Evolutionary conservation across 2,888 invertebrate genomes (phyloP).

Genomic region (Drosophila percnosoma): DNA sequence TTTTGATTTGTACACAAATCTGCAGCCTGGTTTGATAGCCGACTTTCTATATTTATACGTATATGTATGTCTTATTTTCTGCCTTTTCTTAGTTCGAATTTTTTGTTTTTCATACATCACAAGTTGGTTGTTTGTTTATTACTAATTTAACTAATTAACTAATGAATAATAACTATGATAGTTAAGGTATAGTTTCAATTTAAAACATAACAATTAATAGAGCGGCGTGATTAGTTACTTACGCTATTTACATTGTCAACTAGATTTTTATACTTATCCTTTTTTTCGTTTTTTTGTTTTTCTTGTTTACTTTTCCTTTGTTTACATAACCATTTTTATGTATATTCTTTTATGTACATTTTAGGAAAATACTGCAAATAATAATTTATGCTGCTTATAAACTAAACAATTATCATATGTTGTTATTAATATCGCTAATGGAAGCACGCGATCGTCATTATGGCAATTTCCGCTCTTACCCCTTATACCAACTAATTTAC

Average conservation of each 20-base stretch:
- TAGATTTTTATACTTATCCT: slow-evolving; percentile 13
- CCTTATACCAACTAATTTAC: slow-evolving; percentile 38
- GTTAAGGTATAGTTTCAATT: slow-evolving; percentile 30
- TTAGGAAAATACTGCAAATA: slow-evolving; percentile 74
- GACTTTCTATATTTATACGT: slow-evolving; percentile 28
- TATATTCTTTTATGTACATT: slow-evolving; percentile 66
- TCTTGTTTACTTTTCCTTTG: slow-evolving; percentile 5
- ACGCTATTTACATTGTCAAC: slow-evolving; percentile 52
- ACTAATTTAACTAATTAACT: slow-evolving; percentile 62
- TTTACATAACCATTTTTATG: slow-evolving; percentile 18
- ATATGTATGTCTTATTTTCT: slow-evolving; percentile 50
- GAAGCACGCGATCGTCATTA: slow-evolving; percentile 76
- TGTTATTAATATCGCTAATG: slow-evolving; percentile 78
- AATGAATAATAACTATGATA: slow-evolving; percentile 29
- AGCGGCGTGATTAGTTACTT: slow-evolving; percentile 45
- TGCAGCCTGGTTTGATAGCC: slow-evolving; percentile 4
- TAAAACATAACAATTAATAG: slow-evolving; percentile 72
- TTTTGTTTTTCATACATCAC: slow-evolving; percentile 62
- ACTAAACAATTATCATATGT: slow-evolving; percentile 58
- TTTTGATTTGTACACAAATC: slow-evolving; percentile 31
- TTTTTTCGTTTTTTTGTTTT: background rate
- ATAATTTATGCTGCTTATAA: slow-evolving; percentile 65
- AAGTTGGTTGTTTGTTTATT: slow-evolving; percentile 63
- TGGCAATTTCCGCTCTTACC: slow-evolving; percentile 63
- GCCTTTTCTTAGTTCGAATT: slow-evolving; percentile 62